These are phyloP conservation scores for Platysternon megacephalum DNA, from an alignment of 2,113 vertebrate species.

Conservation along the genomic window DNA sequence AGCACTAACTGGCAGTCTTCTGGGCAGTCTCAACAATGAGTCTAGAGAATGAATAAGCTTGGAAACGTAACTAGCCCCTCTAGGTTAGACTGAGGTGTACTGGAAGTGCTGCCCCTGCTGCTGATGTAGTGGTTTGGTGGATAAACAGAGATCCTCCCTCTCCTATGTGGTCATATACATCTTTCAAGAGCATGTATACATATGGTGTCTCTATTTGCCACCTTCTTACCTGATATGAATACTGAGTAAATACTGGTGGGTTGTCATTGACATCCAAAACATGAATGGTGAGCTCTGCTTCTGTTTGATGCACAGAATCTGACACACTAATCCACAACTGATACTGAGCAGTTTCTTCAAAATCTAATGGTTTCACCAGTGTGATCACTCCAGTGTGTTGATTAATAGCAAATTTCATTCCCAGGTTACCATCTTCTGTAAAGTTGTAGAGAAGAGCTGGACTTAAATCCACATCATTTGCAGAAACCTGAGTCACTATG, in stretches of 20 bases:
- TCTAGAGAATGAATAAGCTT: not conserved
- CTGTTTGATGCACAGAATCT: slow-evolving; percentile 86
- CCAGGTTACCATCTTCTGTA: slow-evolving; percentile 70
- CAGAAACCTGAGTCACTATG: slow-evolving; percentile 83
- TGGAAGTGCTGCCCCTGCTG: not conserved
- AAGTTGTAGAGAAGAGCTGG: slow-evolving; percentile 88
- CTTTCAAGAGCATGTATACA: not conserved
- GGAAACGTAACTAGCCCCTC: not conserved
- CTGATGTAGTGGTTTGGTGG: not conserved
- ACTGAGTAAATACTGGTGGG: slow-evolving; percentile 86
- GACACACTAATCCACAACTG: slow-evolving; percentile 81
- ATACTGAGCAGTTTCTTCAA: slow-evolving; percentile 82
- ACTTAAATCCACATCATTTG: slow-evolving; percentile 87
- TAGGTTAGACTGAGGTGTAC: not conserved
- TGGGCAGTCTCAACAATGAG: not conserved
- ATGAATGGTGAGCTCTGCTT: slow-evolving; percentile 79
- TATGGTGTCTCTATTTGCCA: not conserved
- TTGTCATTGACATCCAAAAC: slow-evolving; percentile 93
- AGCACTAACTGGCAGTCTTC: not conserved
- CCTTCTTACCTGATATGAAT: slow-evolving; percentile 85
- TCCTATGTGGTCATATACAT: not conserved
- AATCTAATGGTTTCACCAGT: slow-evolving; percentile 84
- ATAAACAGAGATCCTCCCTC: not conserved
- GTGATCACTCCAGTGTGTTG: slow-evolving; percentile 82
- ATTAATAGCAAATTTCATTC: slow-evolving; percentile 85